Evolutionary conservation across 2,888 invertebrate genomes (phyloP), one percentile per base, ranked within the genome.

Genomic region (Aplocera efformata): DNA sequence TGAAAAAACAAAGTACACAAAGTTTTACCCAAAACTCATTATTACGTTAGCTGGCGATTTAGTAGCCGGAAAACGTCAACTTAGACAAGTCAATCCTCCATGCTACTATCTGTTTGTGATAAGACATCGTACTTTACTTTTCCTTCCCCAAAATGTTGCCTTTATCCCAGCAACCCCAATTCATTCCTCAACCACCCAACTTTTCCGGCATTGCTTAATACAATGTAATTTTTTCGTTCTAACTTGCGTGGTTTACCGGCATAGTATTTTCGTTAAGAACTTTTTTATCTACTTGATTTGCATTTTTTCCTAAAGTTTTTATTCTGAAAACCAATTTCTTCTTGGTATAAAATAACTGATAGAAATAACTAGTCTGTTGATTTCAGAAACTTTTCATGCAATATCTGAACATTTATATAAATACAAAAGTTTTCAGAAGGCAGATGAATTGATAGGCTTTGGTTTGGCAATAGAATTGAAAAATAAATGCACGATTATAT

Each of bases 151-250:
- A 60, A 64, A 69, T 67, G 29, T 35, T 47, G 43, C 37, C 42
- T 46, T 35, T 32, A 72, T 71, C 65, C 72, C 42, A 45, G 59
- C 60, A 65, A 32, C 65, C 63, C 63, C 68, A 63, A 66, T 74
- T 67, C 66, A 48, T 64, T 70, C 63, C 74, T 69, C 72, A 72
- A 70, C 67, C 59, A 48, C 56, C 57, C 60, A 57, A 64, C 55
- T 65, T 65, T 61, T 54, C 51, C 41, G 50, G 61, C 67, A 62
- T 74, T 73, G 70, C 72, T 67, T 75, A 72, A 71, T 74, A 74
- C 70, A 73, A 75, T 69, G 69, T 64, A 56, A 47, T 61, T 65
- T 68, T 70, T 63, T 66, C 56, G 56, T 52, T 61, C 53, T 58
- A 60, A 63, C 60, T 64, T 56, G 56, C 48, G 52, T 45, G 48